Evolutionary conservation across 2,797 vertebrate genomes (phyloP).

Genomic region (Lutra lutra): DNA sequence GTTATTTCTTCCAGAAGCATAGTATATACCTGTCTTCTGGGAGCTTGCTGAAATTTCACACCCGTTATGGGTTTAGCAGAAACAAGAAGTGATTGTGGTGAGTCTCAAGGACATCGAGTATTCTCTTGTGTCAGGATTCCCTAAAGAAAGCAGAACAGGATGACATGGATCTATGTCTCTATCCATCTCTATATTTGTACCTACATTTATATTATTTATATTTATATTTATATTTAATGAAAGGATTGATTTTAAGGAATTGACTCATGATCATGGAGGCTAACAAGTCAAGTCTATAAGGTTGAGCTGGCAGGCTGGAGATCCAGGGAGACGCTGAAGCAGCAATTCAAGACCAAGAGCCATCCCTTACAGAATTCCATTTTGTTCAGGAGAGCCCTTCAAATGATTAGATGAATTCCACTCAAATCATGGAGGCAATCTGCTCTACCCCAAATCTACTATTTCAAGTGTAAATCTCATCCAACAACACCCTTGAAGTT

Average conservation of each 20-base stretch:
- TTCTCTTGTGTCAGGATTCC: background rate
- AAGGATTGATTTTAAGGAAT: background rate
- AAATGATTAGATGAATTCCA: background rate
- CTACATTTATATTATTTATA: background rate
- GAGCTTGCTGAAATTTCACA: background rate
- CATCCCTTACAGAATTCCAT: background rate
- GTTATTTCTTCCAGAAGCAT: background rate
- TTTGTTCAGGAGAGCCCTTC: background rate
- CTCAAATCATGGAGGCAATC: background rate
- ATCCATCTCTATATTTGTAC: background rate
- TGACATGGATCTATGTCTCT: background rate
- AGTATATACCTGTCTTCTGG: background rate
- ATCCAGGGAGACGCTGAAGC: background rate
- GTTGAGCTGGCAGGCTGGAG: background rate
- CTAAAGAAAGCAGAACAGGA: background rate
- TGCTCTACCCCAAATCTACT: background rate
- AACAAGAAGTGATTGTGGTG: background rate
- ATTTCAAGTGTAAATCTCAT: background rate
- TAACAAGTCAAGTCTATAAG: background rate
- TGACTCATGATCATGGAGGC: background rate
- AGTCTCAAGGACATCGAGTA: background rate
- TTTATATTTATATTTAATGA: background rate
- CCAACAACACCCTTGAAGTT: background rate
- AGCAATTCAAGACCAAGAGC: background rate
- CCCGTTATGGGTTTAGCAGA: background rate